Conservation (phyloP, 2,797 vertebrate species). For the Rhynchonycteris naso region DNA sequence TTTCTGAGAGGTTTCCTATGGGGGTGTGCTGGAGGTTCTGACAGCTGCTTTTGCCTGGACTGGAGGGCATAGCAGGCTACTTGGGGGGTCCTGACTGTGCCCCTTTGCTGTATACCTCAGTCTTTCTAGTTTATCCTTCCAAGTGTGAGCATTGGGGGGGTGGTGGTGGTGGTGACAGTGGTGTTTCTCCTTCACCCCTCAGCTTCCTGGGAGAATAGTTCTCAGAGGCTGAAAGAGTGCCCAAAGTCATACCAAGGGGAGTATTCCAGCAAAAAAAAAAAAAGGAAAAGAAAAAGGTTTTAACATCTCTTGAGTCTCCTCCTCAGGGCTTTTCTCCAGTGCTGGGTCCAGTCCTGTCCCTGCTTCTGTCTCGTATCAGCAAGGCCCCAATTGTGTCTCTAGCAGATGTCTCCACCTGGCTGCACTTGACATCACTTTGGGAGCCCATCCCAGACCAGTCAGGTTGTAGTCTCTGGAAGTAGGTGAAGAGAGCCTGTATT, state of each 20-base stretch:
- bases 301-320: background rate
- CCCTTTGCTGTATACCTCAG: background rate
- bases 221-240: background rate
- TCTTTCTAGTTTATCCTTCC: background rate
- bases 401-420: background rate
- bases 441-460: background rate
- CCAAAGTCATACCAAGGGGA: background rate
- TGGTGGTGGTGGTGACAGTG: background rate
- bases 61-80: background rate
- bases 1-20: background rate
- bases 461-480: background rate
- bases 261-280: background rate
- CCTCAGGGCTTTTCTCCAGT: background rate
- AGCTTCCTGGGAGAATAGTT: background rate
- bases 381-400: background rate
- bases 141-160: background rate
- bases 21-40: background rate
- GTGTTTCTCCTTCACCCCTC: background rate
- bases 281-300: background rate
- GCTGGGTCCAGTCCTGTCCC: too few relatives aligned
- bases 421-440: background rate
- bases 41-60: background rate
- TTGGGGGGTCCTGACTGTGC: background rate
- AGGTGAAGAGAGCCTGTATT: accelerated
- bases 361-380: background rate